These are phyloP conservation scores for Cyaniris semiargus DNA, from an alignment of 2,888 invertebrate species.

Conservation along the genomic window DNA sequence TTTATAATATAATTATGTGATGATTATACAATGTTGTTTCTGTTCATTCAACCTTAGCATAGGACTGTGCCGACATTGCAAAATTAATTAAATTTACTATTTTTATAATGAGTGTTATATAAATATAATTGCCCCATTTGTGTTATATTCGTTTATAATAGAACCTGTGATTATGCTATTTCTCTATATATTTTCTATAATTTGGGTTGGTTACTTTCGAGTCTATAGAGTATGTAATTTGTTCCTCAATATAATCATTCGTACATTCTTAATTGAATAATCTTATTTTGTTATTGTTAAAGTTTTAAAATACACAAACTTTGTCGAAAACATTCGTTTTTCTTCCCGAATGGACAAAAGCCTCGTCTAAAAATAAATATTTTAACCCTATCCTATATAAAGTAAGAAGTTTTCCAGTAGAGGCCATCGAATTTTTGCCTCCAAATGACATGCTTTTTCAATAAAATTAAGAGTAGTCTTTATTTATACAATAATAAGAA, in stretches of 20 bases:
- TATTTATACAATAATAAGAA: too few relatives aligned
- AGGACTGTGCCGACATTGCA: slow-evolving; percentile 28
- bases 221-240: slow-evolving; percentile 24
- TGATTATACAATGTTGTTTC: slow-evolving; percentile 76
- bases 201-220: slow-evolving; percentile 22
- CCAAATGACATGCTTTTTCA: background rate
- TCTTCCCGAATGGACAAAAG: slow-evolving; percentile 22
- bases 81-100: slow-evolving; percentile 30
- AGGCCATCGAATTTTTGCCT: background rate
- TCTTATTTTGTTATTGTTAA: slow-evolving; percentile 28
- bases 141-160: slow-evolving; percentile 11
- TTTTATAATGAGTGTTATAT: slow-evolving; percentile 31
- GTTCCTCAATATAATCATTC: slow-evolving; percentile 28
- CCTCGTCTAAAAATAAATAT: background rate
- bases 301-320: slow-evolving; percentile 30
- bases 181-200: slow-evolving; percentile 14
- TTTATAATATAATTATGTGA: slow-evolving; percentile 82
- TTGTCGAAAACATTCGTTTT: slow-evolving; percentile 21
- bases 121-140: slow-evolving; percentile 22
- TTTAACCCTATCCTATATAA: background rate
- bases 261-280: slow-evolving; percentile 27
- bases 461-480: too few relatives aligned
- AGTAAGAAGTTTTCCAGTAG: background rate
- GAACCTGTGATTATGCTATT: slow-evolving; percentile 9
- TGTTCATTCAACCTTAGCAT: slow-evolving; percentile 45